Evolutionary conservation across 2,888 invertebrate genomes (phyloP).

Genomic region (Schizotus pectinicornis): DNA sequence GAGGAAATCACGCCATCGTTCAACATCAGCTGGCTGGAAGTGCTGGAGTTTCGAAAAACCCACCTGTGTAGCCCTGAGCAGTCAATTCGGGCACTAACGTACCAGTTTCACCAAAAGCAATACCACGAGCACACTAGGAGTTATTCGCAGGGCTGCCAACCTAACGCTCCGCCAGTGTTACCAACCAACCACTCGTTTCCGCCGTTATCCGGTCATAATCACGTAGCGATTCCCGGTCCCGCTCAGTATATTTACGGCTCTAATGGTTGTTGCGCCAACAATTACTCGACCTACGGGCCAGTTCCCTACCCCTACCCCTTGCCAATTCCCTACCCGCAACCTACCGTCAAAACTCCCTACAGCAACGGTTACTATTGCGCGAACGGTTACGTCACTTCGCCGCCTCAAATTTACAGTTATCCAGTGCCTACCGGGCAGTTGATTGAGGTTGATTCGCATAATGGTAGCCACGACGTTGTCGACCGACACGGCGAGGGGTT

Average conservation of each 20-base stretch:
- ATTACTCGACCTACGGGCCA: constrained; percentile 30
- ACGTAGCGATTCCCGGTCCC: constrained; percentile 25
- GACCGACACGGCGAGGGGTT: constrained; percentile 42
- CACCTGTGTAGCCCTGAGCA: constrained; percentile 64
- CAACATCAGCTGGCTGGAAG: constrained; percentile 70
- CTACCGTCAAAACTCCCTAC: constrained; percentile 34
- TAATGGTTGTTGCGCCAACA: constrained; percentile 34
- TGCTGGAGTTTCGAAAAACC: constrained; percentile 67
- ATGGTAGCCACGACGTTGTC: constrained; percentile 43
- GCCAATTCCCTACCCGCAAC: constrained; percentile 39
- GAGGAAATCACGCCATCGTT: constrained; percentile 68
- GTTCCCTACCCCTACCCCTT: constrained; percentile 38
- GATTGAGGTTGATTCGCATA: constrained; percentile 68
- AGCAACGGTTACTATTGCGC: constrained; percentile 45
- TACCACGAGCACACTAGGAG: constrained; percentile 51
- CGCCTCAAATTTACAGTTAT: constrained; percentile 57
- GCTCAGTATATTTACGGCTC: constrained; percentile 41
- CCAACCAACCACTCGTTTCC: constrained; percentile 46
- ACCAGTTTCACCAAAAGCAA: constrained; percentile 57
- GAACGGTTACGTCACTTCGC: constrained; percentile 57
- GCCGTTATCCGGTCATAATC: constrained; percentile 37
- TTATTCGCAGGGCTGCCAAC: constrained; percentile 35
- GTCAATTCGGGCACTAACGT: constrained; percentile 60
- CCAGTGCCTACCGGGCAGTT: constrained; percentile 71
- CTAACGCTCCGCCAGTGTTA: neutral